A percentile compares a stretch with the other conserved stretches of the same genome.
Evolutionary conservation across 2,797 vertebrate genomes (phyloP).

Genomic region (Pseudochirops cupreus): DNA sequence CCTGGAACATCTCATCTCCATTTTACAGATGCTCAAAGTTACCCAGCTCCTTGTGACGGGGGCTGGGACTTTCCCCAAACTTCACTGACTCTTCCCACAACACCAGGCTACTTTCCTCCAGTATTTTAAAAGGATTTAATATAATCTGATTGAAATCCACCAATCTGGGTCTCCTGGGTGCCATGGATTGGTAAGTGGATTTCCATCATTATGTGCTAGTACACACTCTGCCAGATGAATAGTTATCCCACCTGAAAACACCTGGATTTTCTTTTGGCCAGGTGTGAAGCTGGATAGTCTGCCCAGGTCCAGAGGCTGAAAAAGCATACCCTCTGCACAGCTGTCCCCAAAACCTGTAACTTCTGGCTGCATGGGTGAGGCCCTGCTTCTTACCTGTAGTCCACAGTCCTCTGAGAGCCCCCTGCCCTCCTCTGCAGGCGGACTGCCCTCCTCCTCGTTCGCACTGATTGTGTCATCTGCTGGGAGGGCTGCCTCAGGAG

Average conservation of each 20-base stretch:
- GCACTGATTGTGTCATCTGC: background rate
- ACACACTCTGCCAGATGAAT: background rate
- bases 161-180: background rate
- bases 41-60: no score
- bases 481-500: constrained; percentile 39
- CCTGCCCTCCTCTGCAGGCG: constrained; percentile 67
- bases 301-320: background rate
- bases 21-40: background rate
- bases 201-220: background rate
- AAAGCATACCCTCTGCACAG: no score
- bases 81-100: background rate
- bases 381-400: constrained; percentile 80
- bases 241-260: background rate
- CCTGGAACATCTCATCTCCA: background rate
- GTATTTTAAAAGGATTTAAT: background rate
- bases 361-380: background rate
- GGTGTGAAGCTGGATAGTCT: background rate
- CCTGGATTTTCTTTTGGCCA: background rate
- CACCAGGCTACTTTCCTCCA: background rate
- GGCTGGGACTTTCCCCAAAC: no score
- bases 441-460: constrained; percentile 52
- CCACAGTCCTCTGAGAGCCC: constrained; percentile 80
- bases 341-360: background rate
- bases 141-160: background rate
- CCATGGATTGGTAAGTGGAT: background rate